Conservation (phyloP, 2,797 vertebrate genomes). For the Argentina silus region DNA sequence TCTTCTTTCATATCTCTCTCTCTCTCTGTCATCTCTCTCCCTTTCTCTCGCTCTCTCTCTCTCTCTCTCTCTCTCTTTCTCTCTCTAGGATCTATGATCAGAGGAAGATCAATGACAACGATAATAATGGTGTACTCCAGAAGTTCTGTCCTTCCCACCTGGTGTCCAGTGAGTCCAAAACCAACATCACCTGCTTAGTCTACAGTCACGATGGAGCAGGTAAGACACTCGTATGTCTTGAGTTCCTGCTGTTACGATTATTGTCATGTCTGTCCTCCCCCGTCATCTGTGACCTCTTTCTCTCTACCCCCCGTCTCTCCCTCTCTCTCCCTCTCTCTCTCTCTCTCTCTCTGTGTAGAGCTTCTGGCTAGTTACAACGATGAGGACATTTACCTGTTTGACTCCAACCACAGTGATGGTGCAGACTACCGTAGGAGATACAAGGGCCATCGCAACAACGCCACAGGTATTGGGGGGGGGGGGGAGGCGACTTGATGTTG, state of each 20-base stretch:
- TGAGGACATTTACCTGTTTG: slow-evolving; percentile 96
- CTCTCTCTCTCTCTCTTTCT: not conserved
- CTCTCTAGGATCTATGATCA: slow-evolving; percentile 91
- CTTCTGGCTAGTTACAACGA: slow-evolving; percentile 96
- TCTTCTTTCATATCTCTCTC: not conserved
- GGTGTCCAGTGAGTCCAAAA: slow-evolving; percentile 96
- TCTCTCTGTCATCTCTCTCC: not conserved
- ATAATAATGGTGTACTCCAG: slow-evolving; percentile 94
- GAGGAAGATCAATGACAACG: slow-evolving; percentile 94
- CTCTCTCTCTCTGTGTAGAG: slow-evolving; percentile 72
- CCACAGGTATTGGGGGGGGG: slow-evolving; percentile 83
- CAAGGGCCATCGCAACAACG: slow-evolving; percentile 95
- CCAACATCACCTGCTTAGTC: slow-evolving; percentile 96
- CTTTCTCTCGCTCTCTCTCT: not conserved
- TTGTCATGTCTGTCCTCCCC: not conserved
- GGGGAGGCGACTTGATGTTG: too few species aligned
- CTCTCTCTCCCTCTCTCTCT: not conserved
- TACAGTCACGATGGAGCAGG: slow-evolving; percentile 96
- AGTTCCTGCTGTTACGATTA: not conserved
- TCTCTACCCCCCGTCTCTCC: not conserved
- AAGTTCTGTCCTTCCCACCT: slow-evolving; percentile 96
- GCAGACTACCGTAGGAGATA: slow-evolving; percentile 90
- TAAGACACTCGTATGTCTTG: slow-evolving; percentile 52
- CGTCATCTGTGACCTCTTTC: not conserved
- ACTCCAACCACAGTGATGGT: slow-evolving; percentile 92